phyloP scores from a whole-genome alignment of 2,113 vertebrate species.

The Hystrix brachyura region DNA sequence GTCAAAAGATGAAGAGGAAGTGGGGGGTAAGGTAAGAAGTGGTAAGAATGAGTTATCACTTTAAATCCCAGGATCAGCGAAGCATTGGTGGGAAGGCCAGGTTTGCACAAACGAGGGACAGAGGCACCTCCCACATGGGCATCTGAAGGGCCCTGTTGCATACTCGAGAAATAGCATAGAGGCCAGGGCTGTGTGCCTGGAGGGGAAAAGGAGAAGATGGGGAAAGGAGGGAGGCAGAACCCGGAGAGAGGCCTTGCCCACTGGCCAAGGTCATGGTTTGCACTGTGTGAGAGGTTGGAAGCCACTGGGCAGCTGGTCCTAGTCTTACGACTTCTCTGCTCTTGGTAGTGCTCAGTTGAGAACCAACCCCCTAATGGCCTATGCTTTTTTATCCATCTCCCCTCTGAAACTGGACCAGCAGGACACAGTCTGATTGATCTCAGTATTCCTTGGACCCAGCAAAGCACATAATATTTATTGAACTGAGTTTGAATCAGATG shows the following conservation, averaged over 20 bases:
- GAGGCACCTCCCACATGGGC: background rate
- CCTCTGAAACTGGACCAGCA: background rate
- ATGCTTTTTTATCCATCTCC: background rate
- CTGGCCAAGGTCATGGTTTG: background rate
- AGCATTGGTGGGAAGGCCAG: background rate
- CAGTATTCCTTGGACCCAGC: background rate
- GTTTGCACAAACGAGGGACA: background rate
- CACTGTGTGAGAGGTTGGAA: background rate
- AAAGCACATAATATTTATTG: background rate
- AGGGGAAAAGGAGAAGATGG: background rate
- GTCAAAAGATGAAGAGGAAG: background rate
- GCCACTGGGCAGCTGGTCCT: background rate
- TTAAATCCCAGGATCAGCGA: background rate
- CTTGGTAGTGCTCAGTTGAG: background rate
- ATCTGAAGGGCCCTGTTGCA: background rate
- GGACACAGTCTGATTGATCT: background rate
- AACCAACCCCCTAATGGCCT: background rate
- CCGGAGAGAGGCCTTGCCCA: background rate
- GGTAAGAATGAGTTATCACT: background rate
- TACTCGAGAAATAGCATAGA: background rate
- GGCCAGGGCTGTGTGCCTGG: background rate
- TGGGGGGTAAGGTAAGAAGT: background rate
- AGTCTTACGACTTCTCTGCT: background rate
- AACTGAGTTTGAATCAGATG: conserved; percentile 10
- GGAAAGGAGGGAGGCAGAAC: too few species aligned